These are phyloP conservation scores for Drosophila koepferae DNA, from an alignment of 2,888 invertebrate genomes.

Conservation along the genomic window DNA sequence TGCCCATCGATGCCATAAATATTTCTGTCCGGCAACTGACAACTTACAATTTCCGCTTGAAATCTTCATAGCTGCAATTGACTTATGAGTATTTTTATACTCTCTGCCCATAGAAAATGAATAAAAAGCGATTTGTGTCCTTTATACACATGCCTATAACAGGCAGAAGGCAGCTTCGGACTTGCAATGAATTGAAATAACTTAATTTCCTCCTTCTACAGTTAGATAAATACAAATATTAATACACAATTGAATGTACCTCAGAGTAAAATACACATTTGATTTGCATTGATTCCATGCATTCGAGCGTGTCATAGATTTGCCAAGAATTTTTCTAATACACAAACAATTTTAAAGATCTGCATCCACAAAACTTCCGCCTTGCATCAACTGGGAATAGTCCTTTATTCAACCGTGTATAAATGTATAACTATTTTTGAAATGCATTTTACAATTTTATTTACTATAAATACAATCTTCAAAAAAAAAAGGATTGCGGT, in stretches of 20 bases:
- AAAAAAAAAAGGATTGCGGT: neutral
- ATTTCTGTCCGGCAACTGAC: conserved; percentile 52
- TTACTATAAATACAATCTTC: neutral
- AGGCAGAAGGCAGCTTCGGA: neutral
- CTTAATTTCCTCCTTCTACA: neutral
- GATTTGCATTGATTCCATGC: neutral
- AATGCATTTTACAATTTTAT: neutral
- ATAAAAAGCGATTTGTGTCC: neutral
- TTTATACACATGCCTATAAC: neutral
- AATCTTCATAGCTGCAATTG: conserved; percentile 47
- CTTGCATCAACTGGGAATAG: neutral
- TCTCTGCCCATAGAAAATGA: neutral
- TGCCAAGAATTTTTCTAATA: neutral
- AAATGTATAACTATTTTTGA: too few species aligned
- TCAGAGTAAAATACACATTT: neutral
- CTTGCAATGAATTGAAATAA: neutral
- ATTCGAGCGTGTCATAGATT: neutral
- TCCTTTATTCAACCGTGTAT: neutral
- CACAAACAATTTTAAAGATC: neutral
- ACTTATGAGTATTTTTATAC: conserved; percentile 40
- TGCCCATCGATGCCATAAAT: conserved; percentile 55
- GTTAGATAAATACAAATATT: neutral
- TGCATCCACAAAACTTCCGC: neutral
- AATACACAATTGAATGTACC: neutral
- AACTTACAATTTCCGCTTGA: conserved; percentile 62